Evolutionary conservation across 2,888 invertebrate species (phyloP), one percentile per base, ranked within the genome.

Genomic region (Drosophila anceps): DNA sequence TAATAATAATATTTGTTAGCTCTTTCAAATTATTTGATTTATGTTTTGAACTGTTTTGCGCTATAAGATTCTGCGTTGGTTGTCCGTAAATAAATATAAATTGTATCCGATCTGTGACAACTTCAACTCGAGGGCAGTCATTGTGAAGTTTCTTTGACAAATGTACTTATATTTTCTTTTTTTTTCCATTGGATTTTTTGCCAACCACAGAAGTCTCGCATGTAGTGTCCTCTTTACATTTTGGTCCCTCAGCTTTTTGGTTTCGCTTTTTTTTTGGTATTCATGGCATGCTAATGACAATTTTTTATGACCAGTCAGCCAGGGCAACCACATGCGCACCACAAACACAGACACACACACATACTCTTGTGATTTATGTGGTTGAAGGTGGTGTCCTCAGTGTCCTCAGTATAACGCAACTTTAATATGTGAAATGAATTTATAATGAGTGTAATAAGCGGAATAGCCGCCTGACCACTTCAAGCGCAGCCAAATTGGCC

Each of bases 211-310:
- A 0, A 10, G 24, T n/a, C 20, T 31, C 20, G n/a, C 35, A 20
- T 31, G 35, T 27, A 9, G 37, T 8, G 18, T 35, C 13, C 48
- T 37, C 35, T 29, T 20, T 20, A 13, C 43, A 57, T 31, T 31
- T 31, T 31, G 35, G 31, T 67, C 24, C 13, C 39, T 35, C 54
- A 7, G 31, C 66, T 8, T 31, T 18, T 51, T 50, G 54, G 35
- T n/a, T 53, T 53, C 24, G n/a, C 27, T 58, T 48, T 27, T 18
- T 24, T 24, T 24, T 62, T 51, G 29, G 46, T 37, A 35, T 66
- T 73, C 43, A 55, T 55, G 59, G 39, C 59, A 73, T 67, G 67
- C 54, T 60, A 74, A 73, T 74, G 51, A 57, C 54, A 33, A 12
- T 41, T 57, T 74, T 68, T 68, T 37, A 55, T 31, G 35, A 20